A percentile compares a stretch with the other conserved stretches of the same genome.
These are phyloP conservation scores for Stegana nigrithorax DNA, from an alignment of 2,888 invertebrate species.

Conservation along the genomic window DNA sequence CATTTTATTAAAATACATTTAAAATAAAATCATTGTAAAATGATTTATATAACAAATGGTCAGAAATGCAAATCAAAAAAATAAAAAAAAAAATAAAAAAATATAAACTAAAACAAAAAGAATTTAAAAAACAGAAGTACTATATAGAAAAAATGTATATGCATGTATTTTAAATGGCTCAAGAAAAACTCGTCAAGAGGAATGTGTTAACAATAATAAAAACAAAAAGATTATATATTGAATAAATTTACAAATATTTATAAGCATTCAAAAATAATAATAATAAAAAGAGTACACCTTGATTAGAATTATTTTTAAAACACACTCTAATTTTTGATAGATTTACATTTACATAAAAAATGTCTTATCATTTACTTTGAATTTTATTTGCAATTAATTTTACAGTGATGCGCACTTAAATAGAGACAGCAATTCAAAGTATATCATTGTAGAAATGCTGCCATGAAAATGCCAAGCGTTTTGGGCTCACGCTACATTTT, in stretches of 20 bases:
- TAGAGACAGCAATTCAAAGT: too few relatives aligned
- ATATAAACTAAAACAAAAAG: slow-evolving; percentile 31
- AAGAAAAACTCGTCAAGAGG: slow-evolving; percentile 61
- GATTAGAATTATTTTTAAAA: neutral
- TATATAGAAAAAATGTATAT: slow-evolving; percentile 45
- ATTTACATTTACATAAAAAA: slow-evolving; percentile 39
- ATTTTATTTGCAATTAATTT: too few relatives aligned
- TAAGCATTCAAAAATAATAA: slow-evolving; percentile 24
- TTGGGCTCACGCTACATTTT: too few relatives aligned
- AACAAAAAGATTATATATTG: slow-evolving; percentile 1
- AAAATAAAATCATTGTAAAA: slow-evolving; percentile 32
- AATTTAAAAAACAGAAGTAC: slow-evolving; percentile 30
- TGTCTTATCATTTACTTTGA: neutral
- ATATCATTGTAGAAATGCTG: too few relatives aligned
- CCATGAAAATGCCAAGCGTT: too few relatives aligned
- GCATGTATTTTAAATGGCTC: neutral
- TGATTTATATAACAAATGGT: slow-evolving; percentile 30
- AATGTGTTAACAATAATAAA: slow-evolving; percentile 58
- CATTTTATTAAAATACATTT: slow-evolving; percentile 19
- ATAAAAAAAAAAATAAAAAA: slow-evolving; percentile 22
- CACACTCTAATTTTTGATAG: slow-evolving; percentile 51
- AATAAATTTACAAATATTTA: slow-evolving; percentile 4
- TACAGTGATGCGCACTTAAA: too few relatives aligned
- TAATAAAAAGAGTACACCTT: slow-evolving; percentile 5
- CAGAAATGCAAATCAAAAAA: slow-evolving; percentile 17